Percentiles rank a stretch among this genome's conserved stretches.
Conservation (phyloP, 2,888 invertebrate species). For the Aromia moschata region DNA sequence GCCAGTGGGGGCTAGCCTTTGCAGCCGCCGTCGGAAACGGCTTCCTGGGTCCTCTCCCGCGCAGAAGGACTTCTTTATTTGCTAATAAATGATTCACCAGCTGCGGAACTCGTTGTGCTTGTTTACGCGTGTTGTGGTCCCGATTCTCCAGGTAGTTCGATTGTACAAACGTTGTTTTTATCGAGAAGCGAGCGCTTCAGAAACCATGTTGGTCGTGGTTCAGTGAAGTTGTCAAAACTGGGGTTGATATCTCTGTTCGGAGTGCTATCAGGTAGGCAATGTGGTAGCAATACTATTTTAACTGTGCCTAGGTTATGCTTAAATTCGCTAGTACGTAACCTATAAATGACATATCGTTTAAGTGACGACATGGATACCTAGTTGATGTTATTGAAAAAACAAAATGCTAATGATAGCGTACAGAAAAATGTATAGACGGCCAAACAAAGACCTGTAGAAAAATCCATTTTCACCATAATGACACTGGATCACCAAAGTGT, state of each 20-base stretch:
- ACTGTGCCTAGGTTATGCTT: slow-evolving; percentile 20
- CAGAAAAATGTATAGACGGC: no score
- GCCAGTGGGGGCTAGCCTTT: slow-evolving; percentile 46
- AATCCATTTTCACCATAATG: no score
- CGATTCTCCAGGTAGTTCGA: neutral
- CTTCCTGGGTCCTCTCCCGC: slow-evolving; percentile 12
- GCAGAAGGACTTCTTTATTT: slow-evolving; percentile 6
- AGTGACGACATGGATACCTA: no score
- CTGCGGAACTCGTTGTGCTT: neutral
- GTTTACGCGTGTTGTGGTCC: neutral
- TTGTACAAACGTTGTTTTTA: neutral
- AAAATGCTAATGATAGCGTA: no score
- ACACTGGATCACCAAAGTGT: no score
- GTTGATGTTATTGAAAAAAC: no score
- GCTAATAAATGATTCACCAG: neutral
- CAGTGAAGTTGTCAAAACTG: neutral
- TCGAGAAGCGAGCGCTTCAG: no score
- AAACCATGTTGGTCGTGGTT: neutral
- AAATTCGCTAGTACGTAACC: slow-evolving; percentile 22
- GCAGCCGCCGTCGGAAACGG: slow-evolving; percentile 40
- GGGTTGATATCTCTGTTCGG: neutral
- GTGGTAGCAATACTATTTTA: neutral
- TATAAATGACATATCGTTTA: no score
- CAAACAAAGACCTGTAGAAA: no score
- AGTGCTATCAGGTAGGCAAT: slow-evolving; percentile 9